Percentiles rank a stretch among this genome's conserved stretches.
These are phyloP conservation scores for Drosophila stalkeri DNA, from an alignment of 2,888 invertebrate species.

Conservation along the genomic window DNA sequence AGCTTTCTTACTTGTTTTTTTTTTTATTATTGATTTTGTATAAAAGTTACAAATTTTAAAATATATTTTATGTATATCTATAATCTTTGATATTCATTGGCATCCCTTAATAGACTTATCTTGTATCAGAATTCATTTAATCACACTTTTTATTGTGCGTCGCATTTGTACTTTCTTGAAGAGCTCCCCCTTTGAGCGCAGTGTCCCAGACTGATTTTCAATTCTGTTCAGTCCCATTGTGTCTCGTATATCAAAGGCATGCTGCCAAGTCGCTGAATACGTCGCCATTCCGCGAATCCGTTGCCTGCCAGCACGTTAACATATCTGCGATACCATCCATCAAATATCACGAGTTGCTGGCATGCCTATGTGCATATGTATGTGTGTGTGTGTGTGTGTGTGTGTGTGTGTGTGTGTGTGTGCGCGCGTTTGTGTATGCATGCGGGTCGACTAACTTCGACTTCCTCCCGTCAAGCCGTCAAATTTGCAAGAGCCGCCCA, in stretches of 20 bases:
- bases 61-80: too few relatives aligned
- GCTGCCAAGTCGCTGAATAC: conserved; percentile 35
- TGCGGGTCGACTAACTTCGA: conserved; percentile 35
- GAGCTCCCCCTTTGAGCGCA: background rate
- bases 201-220: conserved; percentile 35
- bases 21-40: too few relatives aligned
- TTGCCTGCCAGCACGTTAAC: conserved; percentile 66
- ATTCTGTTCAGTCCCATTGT: conserved; percentile 39
- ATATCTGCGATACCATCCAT: conserved; percentile 77
- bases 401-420: conserved; percentile 12
- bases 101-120: too few relatives aligned
- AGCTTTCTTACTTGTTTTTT: too few relatives aligned
- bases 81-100: too few relatives aligned
- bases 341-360: conserved; percentile 64
- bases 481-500: conserved; percentile 53
- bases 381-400: background rate
- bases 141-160: background rate
- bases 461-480: conserved; percentile 51
- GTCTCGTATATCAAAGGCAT: conserved; percentile 60
- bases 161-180: background rate
- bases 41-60: too few relatives aligned
- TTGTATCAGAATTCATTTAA: background rate
- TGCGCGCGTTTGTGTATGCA: conserved; percentile 15
- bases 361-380: conserved; percentile 20
- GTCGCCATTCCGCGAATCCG: conserved; percentile 58